These are phyloP conservation scores for Trissolcus basalis DNA, from an alignment of 1,140 invertebrate genomes.

Conservation along the genomic window DNA sequence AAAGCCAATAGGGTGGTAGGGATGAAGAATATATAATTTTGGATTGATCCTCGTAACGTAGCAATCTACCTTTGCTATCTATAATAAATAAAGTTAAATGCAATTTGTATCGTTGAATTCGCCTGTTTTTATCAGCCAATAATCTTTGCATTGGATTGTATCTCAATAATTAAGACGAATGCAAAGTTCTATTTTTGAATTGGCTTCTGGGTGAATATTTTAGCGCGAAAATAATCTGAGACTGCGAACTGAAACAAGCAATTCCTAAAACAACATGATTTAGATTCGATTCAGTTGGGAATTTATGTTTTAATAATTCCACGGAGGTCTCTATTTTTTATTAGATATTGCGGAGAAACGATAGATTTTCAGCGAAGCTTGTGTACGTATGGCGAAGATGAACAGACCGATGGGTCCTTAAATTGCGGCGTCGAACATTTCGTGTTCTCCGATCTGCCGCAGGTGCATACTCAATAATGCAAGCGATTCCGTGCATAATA, in stretches of 20 bases:
- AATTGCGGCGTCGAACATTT: conserved; percentile 54
- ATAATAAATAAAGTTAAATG: too few species aligned
- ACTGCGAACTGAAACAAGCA: conserved; percentile 2
- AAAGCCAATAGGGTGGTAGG: conserved; percentile 1
- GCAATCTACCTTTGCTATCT: too few species aligned
- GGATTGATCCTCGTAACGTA: not conserved
- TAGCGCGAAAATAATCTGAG: too few species aligned
- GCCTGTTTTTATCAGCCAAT: too few species aligned
- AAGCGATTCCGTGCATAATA: conserved; percentile 58
- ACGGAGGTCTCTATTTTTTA: conserved; percentile 35
- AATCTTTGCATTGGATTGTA: not conserved
- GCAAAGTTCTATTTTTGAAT: too few species aligned
- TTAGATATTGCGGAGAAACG: conserved; percentile 28
- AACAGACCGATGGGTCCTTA: conserved; percentile 53
- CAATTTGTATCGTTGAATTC: too few species aligned
- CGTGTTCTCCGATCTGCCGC: conserved; percentile 57
- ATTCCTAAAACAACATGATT: conserved; percentile 3
- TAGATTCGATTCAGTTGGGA: conserved; percentile 1
- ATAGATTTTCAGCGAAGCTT: conserved; percentile 16
- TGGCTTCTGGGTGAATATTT: too few species aligned
- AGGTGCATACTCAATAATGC: conserved; percentile 62
- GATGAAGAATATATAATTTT: not conserved
- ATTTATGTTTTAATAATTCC: conserved; percentile 41
- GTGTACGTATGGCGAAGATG: conserved; percentile 44
- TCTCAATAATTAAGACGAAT: too few species aligned